A percentile compares a stretch with the other conserved stretches of the same genome.
These are phyloP conservation scores for Orcinus orca DNA, from an alignment of 2,113 vertebrate species.

Conservation along the genomic window DNA sequence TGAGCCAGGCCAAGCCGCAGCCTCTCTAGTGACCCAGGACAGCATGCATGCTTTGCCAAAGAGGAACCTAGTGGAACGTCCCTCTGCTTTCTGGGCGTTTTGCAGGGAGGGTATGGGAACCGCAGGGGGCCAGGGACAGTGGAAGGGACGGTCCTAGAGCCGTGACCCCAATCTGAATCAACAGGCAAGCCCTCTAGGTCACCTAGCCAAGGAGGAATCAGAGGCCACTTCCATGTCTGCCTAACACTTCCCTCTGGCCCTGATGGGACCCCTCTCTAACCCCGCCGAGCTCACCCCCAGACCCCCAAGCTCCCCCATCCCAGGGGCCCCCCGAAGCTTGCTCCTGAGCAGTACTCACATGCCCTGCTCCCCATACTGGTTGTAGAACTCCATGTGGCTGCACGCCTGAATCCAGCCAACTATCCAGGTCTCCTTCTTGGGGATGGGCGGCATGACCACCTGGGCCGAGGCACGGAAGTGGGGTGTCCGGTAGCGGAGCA, in stretches of 20 bases:
- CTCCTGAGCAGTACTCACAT: slow-evolving; percentile 89
- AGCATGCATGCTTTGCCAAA: neutral
- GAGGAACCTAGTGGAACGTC: slow-evolving; percentile 25
- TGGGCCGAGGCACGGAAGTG: slow-evolving; percentile 95
- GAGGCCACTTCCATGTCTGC: neutral
- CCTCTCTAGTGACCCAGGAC: neutral
- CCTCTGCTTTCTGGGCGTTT: neutral
- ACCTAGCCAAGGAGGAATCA: neutral
- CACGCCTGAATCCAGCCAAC: slow-evolving; percentile 99
- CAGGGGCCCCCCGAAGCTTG: neutral
- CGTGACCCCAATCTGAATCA: neutral
- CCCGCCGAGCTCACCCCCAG: rapidly evolving
- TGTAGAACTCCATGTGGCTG: slow-evolving; percentile 99
- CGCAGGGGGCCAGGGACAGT: neutral
- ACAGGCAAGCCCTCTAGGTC: neutral
- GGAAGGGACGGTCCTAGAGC: neutral
- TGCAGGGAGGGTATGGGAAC: neutral
- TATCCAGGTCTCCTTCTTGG: slow-evolving; percentile 95
- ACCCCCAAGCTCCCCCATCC: neutral
- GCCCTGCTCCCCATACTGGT: slow-evolving; percentile 94
- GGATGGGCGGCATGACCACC: slow-evolving; percentile 93
- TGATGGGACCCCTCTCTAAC: neutral
- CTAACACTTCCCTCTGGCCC: neutral
- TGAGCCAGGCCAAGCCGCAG: neutral
- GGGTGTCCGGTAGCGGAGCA: slow-evolving; percentile 96